These are phyloP conservation scores for Sapayoa aenigma DNA, from an alignment of 2,113 vertebrate genomes.

Conservation along the genomic window DNA sequence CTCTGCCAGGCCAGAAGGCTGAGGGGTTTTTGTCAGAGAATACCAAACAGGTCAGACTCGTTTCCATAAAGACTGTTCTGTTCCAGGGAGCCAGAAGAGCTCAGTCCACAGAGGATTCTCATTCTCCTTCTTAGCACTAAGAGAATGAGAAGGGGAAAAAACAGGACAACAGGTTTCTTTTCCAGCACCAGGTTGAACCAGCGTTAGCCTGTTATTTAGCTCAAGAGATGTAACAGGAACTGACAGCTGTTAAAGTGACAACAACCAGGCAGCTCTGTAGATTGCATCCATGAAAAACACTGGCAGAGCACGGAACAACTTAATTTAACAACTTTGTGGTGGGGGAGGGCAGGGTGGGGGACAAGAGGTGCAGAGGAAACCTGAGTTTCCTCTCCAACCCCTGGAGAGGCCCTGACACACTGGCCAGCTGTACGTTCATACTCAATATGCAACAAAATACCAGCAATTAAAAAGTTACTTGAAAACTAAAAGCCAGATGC, in stretches of 20 bases:
- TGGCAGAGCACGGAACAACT: background rate
- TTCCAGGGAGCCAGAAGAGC: background rate
- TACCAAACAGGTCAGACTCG: conserved; percentile 28
- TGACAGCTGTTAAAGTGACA: conserved; percentile 53
- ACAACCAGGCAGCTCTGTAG: conserved; percentile 10
- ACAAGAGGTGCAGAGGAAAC: background rate
- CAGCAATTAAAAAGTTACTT: conserved; percentile 50
- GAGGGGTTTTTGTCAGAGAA: background rate
- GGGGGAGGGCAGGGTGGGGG: background rate
- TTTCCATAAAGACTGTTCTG: background rate
- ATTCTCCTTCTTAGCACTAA: conserved; percentile 9
- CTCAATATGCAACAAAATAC: background rate
- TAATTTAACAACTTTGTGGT: background rate
- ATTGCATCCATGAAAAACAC: background rate
- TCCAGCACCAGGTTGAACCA: conserved; percentile 60
- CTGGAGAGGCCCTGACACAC: background rate
- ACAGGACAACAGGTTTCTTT: background rate
- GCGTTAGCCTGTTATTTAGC: conserved; percentile 6
- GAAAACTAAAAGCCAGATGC: conserved; percentile 9
- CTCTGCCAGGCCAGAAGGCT: background rate
- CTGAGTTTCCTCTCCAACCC: background rate
- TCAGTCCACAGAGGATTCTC: background rate
- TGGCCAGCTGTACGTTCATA: conserved; percentile 11
- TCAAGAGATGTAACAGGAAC: conserved; percentile 47
- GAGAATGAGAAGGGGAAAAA: background rate